Base-by-base conservation (phyloP, 2,797 vertebrate species). In the Pangasius macronema region DNA sequence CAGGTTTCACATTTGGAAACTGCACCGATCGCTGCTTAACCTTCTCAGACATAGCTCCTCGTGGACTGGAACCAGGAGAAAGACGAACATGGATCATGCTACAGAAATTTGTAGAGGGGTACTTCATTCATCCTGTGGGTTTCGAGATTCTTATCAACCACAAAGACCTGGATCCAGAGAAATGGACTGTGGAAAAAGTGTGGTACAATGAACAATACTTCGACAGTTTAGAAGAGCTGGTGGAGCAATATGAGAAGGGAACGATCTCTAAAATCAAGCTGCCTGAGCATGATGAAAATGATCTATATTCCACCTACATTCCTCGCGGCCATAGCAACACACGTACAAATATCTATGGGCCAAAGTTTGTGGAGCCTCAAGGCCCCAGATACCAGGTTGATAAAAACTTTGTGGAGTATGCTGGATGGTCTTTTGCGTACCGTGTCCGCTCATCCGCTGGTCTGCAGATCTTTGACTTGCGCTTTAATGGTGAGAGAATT, bases 171-270 rank as follows among this genome's bases (percentile, higher is more conserved):
- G 91, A 99, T 82, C 94, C 96, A 0, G 84, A 87, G 4, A 93
- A 86, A 73, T 99, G 98, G 98, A 85, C 51, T 0, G 95, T 98
- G 10, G 95, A 95, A 87, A 96, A 90, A 86, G 87, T 99, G 46
- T 99, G 98, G 98, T 99, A 98, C 92, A 97, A 98, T 0, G 95
- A 95, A 55, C 93, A 94, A 27, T 98, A 97, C 90, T 99, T 97
- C 79, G 88, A 93, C 88, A 97, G 94, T 49, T 84, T 96, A 0
- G 93, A 91, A 55, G 97, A 99, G 30, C 91, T 99, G 87, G 94
- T 97, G 0, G 90, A 84, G 82, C 93, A 93, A 77, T 97, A 98
- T 0, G 91, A 94, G 0, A 88, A 14, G 0, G 97, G 97, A 0
- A 68, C 46, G 1, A 90, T 99, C 55, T 77, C 91, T 0, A 93